Percentiles rank a stretch among this genome's conserved stretches.
Evolutionary conservation across 2,888 invertebrate genomes (phyloP).

Genomic region (Anthrax anthrax): DNA sequence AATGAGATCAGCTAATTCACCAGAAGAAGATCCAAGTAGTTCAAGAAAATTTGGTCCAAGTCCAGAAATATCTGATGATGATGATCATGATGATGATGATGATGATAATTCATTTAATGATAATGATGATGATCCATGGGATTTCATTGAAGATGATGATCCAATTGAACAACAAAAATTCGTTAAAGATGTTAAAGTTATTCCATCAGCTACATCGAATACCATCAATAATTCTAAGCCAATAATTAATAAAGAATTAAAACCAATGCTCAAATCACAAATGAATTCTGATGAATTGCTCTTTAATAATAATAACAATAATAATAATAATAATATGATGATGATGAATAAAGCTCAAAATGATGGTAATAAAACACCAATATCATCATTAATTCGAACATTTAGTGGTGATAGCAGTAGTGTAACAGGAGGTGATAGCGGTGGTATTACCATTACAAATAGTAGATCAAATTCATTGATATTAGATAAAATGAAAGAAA

Average conservation of each 20-base stretch:
- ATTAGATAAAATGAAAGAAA: conserved; percentile 25
- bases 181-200: conserved; percentile 30
- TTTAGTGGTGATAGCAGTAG: conserved; percentile 18
- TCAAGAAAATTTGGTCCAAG: conserved; percentile 21
- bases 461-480: conserved; percentile 14
- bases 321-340: too few species aligned
- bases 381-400: conserved; percentile 1
- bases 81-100: conserved; percentile 24
- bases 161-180: conserved; percentile 29
- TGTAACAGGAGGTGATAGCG: too few species aligned
- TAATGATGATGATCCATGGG: conserved; percentile 23
- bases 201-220: conserved; percentile 21
- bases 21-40: conserved; percentile 22
- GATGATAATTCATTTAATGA: conserved; percentile 21
- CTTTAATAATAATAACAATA: neutral
- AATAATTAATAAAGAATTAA: neutral
- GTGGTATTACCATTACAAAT: neutral
- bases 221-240: neutral
- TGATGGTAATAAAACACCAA: neutral
- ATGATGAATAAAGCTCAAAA: neutral
- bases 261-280: conserved; percentile 5
- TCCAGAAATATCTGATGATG: conserved; percentile 24
- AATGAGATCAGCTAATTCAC: conserved; percentile 17
- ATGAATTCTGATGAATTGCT: conserved; percentile 7
- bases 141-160: conserved; percentile 20